Conservation (phyloP, 35 echinoderm and acorn worm genomes). For the Apostichopus parvimensis region DNA sequence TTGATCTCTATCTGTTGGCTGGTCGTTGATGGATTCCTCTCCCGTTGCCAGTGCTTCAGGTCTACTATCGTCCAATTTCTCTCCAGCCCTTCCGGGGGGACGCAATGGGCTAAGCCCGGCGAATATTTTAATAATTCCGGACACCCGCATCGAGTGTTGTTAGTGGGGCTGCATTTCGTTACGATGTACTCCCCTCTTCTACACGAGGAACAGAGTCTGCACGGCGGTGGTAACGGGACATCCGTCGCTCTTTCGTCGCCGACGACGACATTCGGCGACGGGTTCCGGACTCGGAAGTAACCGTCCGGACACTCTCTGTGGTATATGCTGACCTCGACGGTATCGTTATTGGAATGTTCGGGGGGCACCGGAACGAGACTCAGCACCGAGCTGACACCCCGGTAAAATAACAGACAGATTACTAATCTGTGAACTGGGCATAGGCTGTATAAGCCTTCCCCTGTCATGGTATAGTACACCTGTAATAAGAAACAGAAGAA, state of each 20-base stretch:
- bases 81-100: background rate
- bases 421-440: background rate
- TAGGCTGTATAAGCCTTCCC: background rate
- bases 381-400: background rate
- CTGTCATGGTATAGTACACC: constrained; percentile 1
- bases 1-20: background rate
- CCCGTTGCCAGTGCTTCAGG: background rate
- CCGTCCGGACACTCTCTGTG: background rate
- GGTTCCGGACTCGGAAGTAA: background rate
- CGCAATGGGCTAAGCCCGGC: background rate
- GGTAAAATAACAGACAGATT: constrained; percentile 1
- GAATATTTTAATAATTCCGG: background rate
- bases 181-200: background rate
- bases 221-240: background rate
- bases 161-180: background rate
- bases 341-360: background rate
- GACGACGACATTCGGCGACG: too few species aligned
- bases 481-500: constrained; percentile 3
- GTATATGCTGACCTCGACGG: constrained; percentile 22
- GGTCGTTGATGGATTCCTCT: background rate
- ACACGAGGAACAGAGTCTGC: constrained; percentile 24
- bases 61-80: background rate
- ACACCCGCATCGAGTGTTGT: constrained; percentile 19
- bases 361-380: constrained; percentile 13
- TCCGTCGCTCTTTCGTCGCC: background rate